A percentile compares a stretch with the other conserved stretches of the same genome.
These are phyloP conservation scores for Cantharis lateralis DNA, from an alignment of 2,888 invertebrate genomes.

Conservation along the genomic window DNA sequence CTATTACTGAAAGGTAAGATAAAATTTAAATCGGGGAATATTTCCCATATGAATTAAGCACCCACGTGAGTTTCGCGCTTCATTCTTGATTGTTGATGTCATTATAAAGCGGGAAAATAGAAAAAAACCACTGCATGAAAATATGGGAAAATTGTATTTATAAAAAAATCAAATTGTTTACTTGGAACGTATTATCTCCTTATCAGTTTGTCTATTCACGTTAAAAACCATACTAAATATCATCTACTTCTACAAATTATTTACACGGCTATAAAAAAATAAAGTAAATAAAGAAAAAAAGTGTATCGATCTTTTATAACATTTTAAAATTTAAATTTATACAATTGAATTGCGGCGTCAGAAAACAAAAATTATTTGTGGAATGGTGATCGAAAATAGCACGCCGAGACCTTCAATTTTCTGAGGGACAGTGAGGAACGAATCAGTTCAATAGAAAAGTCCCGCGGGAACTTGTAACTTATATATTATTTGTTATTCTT, in stretches of 20 bases:
- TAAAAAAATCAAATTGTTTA: background rate
- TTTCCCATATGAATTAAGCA: constrained; percentile 14
- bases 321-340: constrained; percentile 1
- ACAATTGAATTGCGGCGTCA: constrained; percentile 15
- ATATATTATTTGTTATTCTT: background rate
- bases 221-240: background rate
- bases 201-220: background rate
- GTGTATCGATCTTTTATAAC: background rate
- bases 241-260: background rate
- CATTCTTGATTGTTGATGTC: constrained; percentile 21
- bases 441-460: constrained; percentile 31
- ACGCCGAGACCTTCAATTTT: constrained; percentile 36
- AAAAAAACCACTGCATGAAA: background rate
- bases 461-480: constrained; percentile 11
- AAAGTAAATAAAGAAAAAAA: background rate
- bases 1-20: constrained; percentile 65
- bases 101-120: constrained; percentile 24
- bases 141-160: background rate
- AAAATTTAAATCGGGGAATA: constrained; percentile 10
- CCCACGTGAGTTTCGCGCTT: constrained; percentile 38
- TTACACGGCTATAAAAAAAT: background rate
- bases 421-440: constrained; percentile 27
- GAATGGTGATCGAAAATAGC: constrained; percentile 38
- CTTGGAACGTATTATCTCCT: background rate
- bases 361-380: constrained; percentile 34